These are phyloP conservation scores for Drosophila prolongata DNA, from an alignment of 2,888 invertebrate genomes.

Conservation along the genomic window DNA sequence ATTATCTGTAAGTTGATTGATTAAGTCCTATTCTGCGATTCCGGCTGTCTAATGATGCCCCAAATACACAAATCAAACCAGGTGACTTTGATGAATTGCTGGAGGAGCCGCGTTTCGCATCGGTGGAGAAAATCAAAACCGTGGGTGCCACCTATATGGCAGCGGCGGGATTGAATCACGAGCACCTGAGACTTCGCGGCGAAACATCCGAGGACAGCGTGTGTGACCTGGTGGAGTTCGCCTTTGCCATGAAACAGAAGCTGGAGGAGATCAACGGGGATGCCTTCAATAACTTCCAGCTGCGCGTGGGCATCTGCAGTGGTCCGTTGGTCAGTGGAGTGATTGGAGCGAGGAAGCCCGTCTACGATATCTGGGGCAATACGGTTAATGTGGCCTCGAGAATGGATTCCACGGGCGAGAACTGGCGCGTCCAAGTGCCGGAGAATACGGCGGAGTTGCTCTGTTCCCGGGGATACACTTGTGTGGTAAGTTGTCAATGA, in stretches of 20 bases:
- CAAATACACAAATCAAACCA: conserved; percentile 34
- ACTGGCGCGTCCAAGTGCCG: conserved; percentile 96
- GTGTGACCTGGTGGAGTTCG: conserved; percentile 96
- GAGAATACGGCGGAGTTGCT: conserved; percentile 91
- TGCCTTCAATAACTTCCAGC: conserved; percentile 97
- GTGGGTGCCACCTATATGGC: conserved; percentile 98
- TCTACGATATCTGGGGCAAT: conserved; percentile 99
- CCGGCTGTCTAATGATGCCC: conserved; percentile 43
- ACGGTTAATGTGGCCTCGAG: conserved; percentile 98
- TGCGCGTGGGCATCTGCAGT: conserved; percentile 95
- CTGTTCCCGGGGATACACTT: conserved; percentile 83
- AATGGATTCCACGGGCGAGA: conserved; percentile 97
- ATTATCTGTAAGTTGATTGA: conserved; percentile 91
- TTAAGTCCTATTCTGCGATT: conserved; percentile 34
- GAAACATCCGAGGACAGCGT: conserved; percentile 91
- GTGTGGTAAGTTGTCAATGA: conserved; percentile 75
- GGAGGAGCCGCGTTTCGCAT: conserved; percentile 92
- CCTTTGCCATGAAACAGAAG: conserved; percentile 93
- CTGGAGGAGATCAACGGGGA: conserved; percentile 97
- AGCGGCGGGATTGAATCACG: conserved; percentile 95
- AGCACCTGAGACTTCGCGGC: conserved; percentile 81
- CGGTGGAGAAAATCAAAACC: conserved; percentile 98
- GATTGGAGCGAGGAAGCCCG: conserved; percentile 97
- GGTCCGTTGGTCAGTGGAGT: conserved; percentile 97
- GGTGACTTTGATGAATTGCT: conserved; percentile 94